Evolutionary conservation across 1,140 invertebrate species (phyloP).

Genomic region (Himalopsyche phryganea): DNA sequence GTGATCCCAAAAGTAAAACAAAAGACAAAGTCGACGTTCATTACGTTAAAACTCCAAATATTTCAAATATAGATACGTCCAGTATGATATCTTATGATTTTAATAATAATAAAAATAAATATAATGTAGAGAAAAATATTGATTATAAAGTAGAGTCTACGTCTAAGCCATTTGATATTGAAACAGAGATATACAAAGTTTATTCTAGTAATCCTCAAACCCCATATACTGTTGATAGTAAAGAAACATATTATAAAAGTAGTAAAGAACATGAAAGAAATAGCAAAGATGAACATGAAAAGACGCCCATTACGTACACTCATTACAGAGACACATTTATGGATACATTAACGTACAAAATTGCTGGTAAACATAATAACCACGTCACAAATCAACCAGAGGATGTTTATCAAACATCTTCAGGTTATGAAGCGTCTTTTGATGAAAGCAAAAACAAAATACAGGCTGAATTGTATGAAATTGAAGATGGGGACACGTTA

Average conservation of each 20-base stretch:
- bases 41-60: constrained; percentile 1
- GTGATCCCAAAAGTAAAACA: not conserved
- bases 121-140: constrained; percentile 12
- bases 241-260: not conserved
- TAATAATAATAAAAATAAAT: constrained; percentile 15
- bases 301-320: constrained; percentile 1
- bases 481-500: not conserved
- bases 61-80: constrained; percentile 27
- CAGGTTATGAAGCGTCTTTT: too few relatives aligned
- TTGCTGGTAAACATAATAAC: not conserved
- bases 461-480: not conserved
- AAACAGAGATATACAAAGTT: constrained; percentile 8
- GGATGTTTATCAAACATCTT: too few relatives aligned
- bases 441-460: too few relatives aligned
- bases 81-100: constrained; percentile 31
- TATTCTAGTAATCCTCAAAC: constrained; percentile 3
- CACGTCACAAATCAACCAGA: too few relatives aligned
- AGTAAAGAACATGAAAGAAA: constrained; percentile 4
- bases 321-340: not conserved
- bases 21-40: not conserved
- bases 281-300: constrained; percentile 5
- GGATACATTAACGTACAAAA: not conserved
- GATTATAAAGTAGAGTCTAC: constrained; percentile 1
- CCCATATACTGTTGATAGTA: not conserved
- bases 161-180: constrained; percentile 5